These are phyloP conservation scores for Cottoperca gobio DNA, from an alignment of 2,797 vertebrate genomes.

Conservation along the genomic window DNA sequence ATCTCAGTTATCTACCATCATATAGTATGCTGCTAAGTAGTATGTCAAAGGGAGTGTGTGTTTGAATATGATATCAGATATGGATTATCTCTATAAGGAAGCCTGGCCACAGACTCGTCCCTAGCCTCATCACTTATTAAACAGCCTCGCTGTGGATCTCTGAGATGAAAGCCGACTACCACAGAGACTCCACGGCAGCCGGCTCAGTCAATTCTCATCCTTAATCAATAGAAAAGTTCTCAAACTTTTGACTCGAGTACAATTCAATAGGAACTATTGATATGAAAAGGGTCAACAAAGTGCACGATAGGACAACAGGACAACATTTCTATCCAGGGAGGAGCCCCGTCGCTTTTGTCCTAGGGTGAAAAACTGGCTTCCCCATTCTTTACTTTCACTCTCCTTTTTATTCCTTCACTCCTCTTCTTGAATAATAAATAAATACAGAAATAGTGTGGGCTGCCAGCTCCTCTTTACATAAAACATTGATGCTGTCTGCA, in stretches of 20 bases:
- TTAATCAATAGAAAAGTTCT: slow-evolving; percentile 60
- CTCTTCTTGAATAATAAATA: slow-evolving; percentile 54
- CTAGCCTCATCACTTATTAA: slow-evolving; percentile 73
- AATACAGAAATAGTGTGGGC: slow-evolving; percentile 32
- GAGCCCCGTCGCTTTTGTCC: not conserved
- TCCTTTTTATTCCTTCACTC: not conserved
- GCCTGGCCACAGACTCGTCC: slow-evolving; percentile 46
- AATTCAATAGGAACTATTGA: slow-evolving; percentile 48
- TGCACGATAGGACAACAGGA: slow-evolving; percentile 13
- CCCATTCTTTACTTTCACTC: slow-evolving; percentile 14
- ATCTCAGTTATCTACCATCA: slow-evolving; percentile 10
- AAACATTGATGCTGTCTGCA: slow-evolving; percentile 55
- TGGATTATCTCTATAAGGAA: slow-evolving; percentile 58
- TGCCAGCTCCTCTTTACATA: slow-evolving; percentile 42
- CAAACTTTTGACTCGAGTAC: slow-evolving; percentile 54
- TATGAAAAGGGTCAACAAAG: slow-evolving; percentile 30
- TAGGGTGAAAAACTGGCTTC: slow-evolving; percentile 16
- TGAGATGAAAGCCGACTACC: slow-evolving; percentile 63
- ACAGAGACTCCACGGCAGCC: slow-evolving; percentile 41
- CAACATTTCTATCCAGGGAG: slow-evolving; percentile 1
- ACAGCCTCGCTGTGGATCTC: slow-evolving; percentile 39
- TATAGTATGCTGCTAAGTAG: not conserved
- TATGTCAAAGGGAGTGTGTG: slow-evolving; percentile 14
- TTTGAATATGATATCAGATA: slow-evolving; percentile 59
- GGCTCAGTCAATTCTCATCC: slow-evolving; percentile 42